Evolutionary conservation across 1,140 invertebrate genomes (phyloP), one percentile per base, ranked within the genome.

Genomic region (Drosophila repleta): DNA sequence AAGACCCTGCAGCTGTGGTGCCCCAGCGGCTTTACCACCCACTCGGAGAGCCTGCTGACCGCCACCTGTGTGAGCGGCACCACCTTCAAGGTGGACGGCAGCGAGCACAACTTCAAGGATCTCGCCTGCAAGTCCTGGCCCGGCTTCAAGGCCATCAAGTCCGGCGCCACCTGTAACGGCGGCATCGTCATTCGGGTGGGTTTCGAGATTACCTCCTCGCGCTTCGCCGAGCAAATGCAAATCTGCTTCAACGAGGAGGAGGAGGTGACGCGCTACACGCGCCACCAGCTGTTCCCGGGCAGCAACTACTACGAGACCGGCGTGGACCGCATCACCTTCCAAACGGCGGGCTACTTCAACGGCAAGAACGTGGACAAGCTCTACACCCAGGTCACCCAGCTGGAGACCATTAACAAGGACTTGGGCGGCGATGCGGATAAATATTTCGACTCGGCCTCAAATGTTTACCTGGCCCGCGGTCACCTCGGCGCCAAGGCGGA

Each of bases 401-500:
- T 89, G 5, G 39, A 65, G 32, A 91, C 85, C 0, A 74, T 93
- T 10, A 69, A 71, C 17, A 68, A 56, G 0, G 90, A 92, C 3
- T 56, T 93, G 41, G 88, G 85, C n/a, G 81, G 75, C 1, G 75
- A 77, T 67, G 82, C 76, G 2, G 75, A 41, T 1, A 55, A 81
- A 43, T 91, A 90, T 39, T 90, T 92, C 21, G 66, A 91, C n/a
- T 51, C 20, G 13, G 39, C 43, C 17, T 6, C 51, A 3, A 73
- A 89, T 61, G 67, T 90, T 6, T 94, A 80, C 76, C 74, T 96
- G 52, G 92, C 95, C 0, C 92, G 94, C 37, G 95, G 95, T 20
- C 95, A 96, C 75, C 90, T 96, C n/a, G 92, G 94, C 0, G 95
- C 95, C 24, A 95, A 95, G 79, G 93, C 93, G 32, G 95, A 96